phyloP scores from a whole-genome alignment of 2,888 invertebrate genomes.

The Dynastes grantii region DNA sequence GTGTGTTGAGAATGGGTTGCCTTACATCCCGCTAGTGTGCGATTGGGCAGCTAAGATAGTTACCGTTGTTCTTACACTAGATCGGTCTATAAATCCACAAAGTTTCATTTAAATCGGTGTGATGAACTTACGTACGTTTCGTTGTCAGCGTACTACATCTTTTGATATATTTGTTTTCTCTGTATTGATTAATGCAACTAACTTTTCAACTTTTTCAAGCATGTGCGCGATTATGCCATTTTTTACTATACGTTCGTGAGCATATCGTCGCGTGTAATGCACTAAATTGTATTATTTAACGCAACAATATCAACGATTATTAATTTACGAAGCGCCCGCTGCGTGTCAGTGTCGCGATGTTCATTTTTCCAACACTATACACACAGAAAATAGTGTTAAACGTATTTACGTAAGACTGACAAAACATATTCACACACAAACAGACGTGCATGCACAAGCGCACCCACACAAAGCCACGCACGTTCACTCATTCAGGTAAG shows the following conservation, averaged over 20 bases:
- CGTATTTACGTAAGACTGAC: conserved; percentile 36
- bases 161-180: background rate
- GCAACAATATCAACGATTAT: conserved; percentile 36
- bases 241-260: conserved; percentile 10
- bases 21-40: too few relatives aligned
- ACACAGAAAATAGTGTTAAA: conserved; percentile 29
- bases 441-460: background rate
- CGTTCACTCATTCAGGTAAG: conserved; percentile 17
- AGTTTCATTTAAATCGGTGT: too few relatives aligned
- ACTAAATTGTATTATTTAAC: conserved; percentile 32
- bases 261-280: conserved; percentile 25
- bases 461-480: conserved; percentile 16
- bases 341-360: conserved; percentile 22
- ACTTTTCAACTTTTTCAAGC: conserved; percentile 28
- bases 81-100: too few relatives aligned
- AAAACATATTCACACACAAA: conserved; percentile 32
- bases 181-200: background rate
- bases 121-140: too few relatives aligned
- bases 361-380: conserved; percentile 28
- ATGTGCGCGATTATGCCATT: conserved; percentile 10
- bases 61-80: too few relatives aligned
- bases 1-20: too few relatives aligned
- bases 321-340: conserved; percentile 30
- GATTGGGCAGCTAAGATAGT: too few relatives aligned
- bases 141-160: too few relatives aligned